Conservation (phyloP, 2,113 vertebrate species). For the Heterotilapia buettikoferi region DNA sequence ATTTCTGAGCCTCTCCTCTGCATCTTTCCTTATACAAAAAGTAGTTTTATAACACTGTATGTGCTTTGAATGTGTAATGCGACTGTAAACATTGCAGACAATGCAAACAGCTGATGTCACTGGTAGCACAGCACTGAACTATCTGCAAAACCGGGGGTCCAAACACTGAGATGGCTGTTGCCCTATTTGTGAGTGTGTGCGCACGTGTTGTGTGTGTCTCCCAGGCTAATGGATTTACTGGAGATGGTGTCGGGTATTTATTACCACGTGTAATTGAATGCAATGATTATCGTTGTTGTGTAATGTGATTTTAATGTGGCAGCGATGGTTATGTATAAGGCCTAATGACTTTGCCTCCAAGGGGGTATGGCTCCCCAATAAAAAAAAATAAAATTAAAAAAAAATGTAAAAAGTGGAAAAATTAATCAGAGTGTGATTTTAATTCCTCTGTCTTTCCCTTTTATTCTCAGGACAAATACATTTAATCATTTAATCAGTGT, state of each 20-base stretch:
- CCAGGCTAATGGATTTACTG: slow-evolving; percentile 76
- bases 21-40: neutral
- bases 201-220: slow-evolving; percentile 49
- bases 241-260: slow-evolving; percentile 75
- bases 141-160: slow-evolving; percentile 26
- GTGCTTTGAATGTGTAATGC: slow-evolving; percentile 2
- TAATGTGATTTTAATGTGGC: slow-evolving; percentile 83
- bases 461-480: slow-evolving; percentile 54
- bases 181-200: neutral
- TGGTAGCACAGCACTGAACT: neutral
- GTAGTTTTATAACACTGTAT: neutral
- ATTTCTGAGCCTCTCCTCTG: neutral
- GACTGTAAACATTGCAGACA: slow-evolving; percentile 9
- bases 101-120: slow-evolving; percentile 27
- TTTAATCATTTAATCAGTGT: slow-evolving; percentile 61
- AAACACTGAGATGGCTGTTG: slow-evolving; percentile 15
- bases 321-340: slow-evolving; percentile 78
- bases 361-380: slow-evolving; percentile 63
- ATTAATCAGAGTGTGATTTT: slow-evolving; percentile 50
- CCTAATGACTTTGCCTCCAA: slow-evolving; percentile 76
- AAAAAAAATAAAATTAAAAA: slow-evolving; percentile 51
- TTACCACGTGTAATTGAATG: slow-evolving; percentile 80
- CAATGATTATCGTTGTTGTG: slow-evolving; percentile 81
- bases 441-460: slow-evolving; percentile 19
- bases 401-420: slow-evolving; percentile 44